Conservation (phyloP, 1,140 invertebrate genomes). For the Pogonomyrmex californicus region DNA sequence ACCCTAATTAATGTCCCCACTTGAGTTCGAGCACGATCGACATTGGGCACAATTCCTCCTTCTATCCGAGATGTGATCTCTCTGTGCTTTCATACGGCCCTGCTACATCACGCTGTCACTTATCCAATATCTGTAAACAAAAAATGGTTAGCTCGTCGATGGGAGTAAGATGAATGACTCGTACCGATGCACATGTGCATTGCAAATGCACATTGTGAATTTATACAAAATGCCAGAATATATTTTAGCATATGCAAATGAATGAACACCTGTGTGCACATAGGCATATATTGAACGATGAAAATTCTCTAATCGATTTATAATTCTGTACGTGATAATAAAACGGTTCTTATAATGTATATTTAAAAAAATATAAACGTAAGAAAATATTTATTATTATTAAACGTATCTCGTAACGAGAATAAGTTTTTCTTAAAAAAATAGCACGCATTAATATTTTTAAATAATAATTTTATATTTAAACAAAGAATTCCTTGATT, state of each 20-base stretch:
- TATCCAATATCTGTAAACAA: conserved; percentile 87
- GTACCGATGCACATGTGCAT: neutral
- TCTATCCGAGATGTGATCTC: neutral
- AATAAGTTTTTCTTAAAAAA: neutral
- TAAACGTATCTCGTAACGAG: neutral
- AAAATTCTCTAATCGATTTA: neutral
- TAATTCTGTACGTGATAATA: neutral
- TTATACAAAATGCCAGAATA: neutral
- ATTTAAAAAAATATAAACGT: neutral
- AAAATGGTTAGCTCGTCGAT: conserved; percentile 82
- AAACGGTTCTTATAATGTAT: too few species aligned
- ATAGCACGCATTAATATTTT: neutral
- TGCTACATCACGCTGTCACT: conserved; percentile 83
- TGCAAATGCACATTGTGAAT: conserved; percentile 14
- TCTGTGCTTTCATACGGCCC: conserved; percentile 77
- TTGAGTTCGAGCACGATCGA: conserved; percentile 60
- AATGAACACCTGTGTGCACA: neutral
- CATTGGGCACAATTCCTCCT: conserved; percentile 64
- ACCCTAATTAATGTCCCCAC: conserved; percentile 84
- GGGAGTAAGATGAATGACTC: conserved; percentile 71
- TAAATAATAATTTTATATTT: conserved; percentile 6
- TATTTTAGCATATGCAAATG: neutral
- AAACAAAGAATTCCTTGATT: conserved; percentile 7
- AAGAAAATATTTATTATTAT: neutral
- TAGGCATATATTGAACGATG: neutral